A percentile compares a stretch with the other conserved stretches of the same genome.
Conservation (phyloP, 2,888 invertebrate species). For the Scrobipalpa atriplicella region DNA sequence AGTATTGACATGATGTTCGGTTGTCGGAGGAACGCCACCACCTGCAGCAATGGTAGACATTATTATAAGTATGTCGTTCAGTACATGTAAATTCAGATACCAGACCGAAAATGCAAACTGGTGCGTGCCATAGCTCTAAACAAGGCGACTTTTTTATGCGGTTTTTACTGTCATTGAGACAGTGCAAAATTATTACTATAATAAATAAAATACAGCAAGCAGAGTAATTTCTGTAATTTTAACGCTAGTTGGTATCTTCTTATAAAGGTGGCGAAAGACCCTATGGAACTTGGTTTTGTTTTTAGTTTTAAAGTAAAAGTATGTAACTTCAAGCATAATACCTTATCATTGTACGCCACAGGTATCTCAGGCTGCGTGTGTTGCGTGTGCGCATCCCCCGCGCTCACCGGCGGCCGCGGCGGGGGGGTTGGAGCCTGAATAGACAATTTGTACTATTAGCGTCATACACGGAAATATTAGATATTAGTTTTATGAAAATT, state of each 20-base stretch:
- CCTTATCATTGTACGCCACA: conserved; percentile 96
- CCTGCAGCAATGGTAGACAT: conserved; percentile 67
- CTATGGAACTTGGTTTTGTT: not conserved
- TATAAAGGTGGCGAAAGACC: no score
- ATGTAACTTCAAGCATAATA: conserved; percentile 38
- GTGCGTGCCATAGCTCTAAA: no score
- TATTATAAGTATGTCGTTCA: no score
- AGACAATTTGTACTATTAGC: not conserved
- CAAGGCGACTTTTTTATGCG: not conserved
- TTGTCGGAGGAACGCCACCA: conserved; percentile 97
- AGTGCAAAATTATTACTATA: not conserved
- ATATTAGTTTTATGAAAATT: no score
- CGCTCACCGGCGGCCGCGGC: conserved; percentile 85
- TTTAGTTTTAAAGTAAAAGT: not conserved
- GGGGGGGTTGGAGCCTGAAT: conserved; percentile 88
- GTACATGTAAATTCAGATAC: no score
- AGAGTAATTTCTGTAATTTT: no score
- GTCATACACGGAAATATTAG: no score
- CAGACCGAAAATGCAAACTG: no score
- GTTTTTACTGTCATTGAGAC: not conserved
- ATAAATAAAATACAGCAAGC: no score
- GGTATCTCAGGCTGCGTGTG: conserved; percentile 86
- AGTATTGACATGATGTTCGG: conserved; percentile 96
- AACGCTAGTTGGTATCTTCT: no score
- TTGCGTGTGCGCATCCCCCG: conserved; percentile 68